Base-by-base conservation (phyloP, 2,888 invertebrate species). In the Drosophila greeni region DNA sequence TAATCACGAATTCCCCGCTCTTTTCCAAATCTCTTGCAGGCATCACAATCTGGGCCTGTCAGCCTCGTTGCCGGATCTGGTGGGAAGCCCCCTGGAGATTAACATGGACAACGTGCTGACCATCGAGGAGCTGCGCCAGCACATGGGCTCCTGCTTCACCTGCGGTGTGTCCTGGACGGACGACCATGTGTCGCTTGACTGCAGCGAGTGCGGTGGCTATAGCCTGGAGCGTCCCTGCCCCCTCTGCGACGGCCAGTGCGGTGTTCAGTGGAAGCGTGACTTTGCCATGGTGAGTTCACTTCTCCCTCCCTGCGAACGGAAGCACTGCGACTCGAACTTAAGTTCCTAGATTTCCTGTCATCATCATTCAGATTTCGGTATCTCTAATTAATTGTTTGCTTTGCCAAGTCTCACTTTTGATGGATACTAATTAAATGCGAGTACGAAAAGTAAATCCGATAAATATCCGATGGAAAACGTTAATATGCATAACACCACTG, bases 81-180 rank as follows among this genome's bases (percentile, higher is more conserved):
- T 88, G 42, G 88, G 87, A 56, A 87, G 88, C 62, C 88, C 88
- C 16, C 70, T 87, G 66, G 88, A 88, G 78, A 85, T 88, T 18
- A 87, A 83, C 65, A 82, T 86, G 76, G 88, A 88, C 69, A 91
- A 91, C 77, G 91, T 91, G 58, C 87, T 93, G 69, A 93, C 93
- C 67, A 93, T 94, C 78, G 94, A 94, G 86, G 93, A 93, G 84
- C 88, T 94, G 70, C 91, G 93, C 52, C 90, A 91, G 62, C 93
- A 94, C 84, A 91, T 94, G 86, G 92, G 92, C 87, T 93, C 93
- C 72, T 94, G 94, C 86, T 94, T 94, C 87, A 92, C 92, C 87
- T 95, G 95, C 88, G 94, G 94, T 53, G 94, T 94, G 26, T 93
- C 93, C 75, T 95, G 95, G 95, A 91, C 91, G 77, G 93, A 94